Conservation (phyloP, 2,888 invertebrate species). For the Himalopsyche tibetana region DNA sequence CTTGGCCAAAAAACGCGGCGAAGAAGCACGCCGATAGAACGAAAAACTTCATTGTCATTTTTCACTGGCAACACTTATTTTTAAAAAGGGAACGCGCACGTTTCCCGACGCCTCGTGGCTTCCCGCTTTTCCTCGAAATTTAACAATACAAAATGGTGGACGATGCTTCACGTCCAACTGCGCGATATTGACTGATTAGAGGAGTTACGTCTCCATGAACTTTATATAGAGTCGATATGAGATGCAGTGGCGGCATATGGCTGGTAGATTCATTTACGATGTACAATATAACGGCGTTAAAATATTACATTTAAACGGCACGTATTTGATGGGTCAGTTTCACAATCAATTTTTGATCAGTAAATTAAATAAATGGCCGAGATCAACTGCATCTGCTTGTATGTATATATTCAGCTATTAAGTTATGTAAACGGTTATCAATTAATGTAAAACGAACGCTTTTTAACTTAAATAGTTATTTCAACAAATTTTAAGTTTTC, state of each 20-base stretch:
- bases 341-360: too few relatives aligned
- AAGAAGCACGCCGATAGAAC: conserved; percentile 21
- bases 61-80: conserved; percentile 31
- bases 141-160: conserved; percentile 34
- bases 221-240: conserved; percentile 32
- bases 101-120: conserved; percentile 38
- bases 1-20: conserved; percentile 9
- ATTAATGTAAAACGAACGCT: too few relatives aligned
- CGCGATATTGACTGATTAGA: conserved; percentile 28
- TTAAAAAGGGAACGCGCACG: conserved; percentile 5
- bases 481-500: too few relatives aligned
- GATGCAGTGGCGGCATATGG: neutral
- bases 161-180: conserved; percentile 16
- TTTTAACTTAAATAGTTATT: too few relatives aligned
- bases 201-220: neutral
- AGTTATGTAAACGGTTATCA: too few relatives aligned
- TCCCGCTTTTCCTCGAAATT: conserved; percentile 14
- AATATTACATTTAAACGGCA: too few relatives aligned
- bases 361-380: too few relatives aligned
- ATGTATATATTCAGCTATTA: too few relatives aligned
- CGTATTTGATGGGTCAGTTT: too few relatives aligned
- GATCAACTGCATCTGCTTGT: too few relatives aligned
- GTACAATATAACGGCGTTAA: too few relatives aligned
- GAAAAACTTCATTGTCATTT: conserved; percentile 31
- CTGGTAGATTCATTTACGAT: neutral